These are phyloP conservation scores for Listronotus oregonensis DNA, from an alignment of 1,140 invertebrate genomes.

Conservation along the genomic window DNA sequence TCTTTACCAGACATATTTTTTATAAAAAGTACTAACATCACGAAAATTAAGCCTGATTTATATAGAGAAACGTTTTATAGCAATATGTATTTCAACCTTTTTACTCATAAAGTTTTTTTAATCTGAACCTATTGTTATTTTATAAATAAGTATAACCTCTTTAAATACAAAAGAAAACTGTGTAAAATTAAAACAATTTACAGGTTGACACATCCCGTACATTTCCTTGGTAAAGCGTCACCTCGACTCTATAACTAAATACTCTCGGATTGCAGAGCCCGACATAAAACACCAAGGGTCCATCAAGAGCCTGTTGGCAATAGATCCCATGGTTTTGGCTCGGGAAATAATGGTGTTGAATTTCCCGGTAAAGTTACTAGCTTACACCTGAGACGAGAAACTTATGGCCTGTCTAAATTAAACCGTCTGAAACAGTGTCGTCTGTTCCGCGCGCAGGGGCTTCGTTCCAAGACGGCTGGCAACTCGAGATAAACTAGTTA, in stretches of 20 bases:
- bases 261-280: not conserved
- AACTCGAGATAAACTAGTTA: conserved; percentile 23
- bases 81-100: too few species aligned
- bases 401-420: conserved; percentile 32
- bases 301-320: conserved; percentile 19
- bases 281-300: conserved; percentile 8
- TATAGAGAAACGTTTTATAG: too few species aligned
- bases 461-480: conserved; percentile 20
- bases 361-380: conserved; percentile 27
- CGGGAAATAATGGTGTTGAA: conserved; percentile 33
- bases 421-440: conserved; percentile 34
- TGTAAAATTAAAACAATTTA: too few species aligned
- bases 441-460: conserved; percentile 21
- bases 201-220: too few species aligned
- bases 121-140: too few species aligned
- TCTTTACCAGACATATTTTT: too few species aligned
- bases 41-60: too few species aligned
- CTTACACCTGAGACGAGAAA: conserved; percentile 31
- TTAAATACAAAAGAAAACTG: too few species aligned
- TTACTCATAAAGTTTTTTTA: too few species aligned
- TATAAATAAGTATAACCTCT: too few species aligned
- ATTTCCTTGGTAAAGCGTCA: too few species aligned
- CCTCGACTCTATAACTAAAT: not conserved
- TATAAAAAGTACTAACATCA: too few species aligned
- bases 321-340: conserved; percentile 23